phyloP scores from a whole-genome alignment of 2,797 vertebrate genomes.

The Enteromius radiatus region DNA sequence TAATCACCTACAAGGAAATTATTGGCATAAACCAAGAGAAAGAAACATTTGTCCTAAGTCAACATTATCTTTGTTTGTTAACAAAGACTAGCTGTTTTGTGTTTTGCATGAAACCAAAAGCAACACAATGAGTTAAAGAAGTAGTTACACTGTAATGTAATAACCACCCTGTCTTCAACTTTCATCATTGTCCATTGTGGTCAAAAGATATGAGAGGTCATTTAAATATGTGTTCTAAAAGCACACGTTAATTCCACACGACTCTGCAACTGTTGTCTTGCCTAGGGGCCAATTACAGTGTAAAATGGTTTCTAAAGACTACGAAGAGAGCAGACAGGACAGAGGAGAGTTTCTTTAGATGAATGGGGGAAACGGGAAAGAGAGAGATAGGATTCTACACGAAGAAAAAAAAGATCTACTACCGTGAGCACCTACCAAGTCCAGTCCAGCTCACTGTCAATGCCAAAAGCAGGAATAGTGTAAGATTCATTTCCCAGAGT shows the following conservation, averaged over 20 bases:
- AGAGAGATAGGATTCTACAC: constrained; percentile 20
- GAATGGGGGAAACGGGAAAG: constrained; percentile 2
- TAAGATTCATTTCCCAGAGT: constrained; percentile 59
- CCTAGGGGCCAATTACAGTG: constrained; percentile 5
- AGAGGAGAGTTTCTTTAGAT: neutral
- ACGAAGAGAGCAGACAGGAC: constrained; percentile 11
- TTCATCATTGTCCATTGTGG: neutral
- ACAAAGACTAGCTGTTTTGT: constrained; percentile 17
- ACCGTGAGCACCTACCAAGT: constrained; percentile 55
- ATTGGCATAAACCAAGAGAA: neutral
- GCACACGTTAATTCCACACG: neutral
- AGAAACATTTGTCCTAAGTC: neutral
- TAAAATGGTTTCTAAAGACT: constrained; percentile 1
- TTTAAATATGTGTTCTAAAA: constrained; percentile 13
- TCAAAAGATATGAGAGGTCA: neutral
- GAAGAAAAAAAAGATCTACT: constrained; percentile 7
- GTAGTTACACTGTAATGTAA: neutral
- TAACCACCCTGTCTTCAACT: neutral
- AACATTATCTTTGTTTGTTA: neutral
- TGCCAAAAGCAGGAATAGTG: constrained; percentile 53
- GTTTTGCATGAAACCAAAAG: constrained; percentile 24
- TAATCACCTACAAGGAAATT: neutral
- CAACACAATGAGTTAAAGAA: constrained; percentile 3
- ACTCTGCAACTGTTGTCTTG: constrained; percentile 43
- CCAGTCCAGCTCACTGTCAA: constrained; percentile 50